These are phyloP conservation scores for Campylorhamphus procurvoides DNA, from an alignment of 2,113 vertebrate genomes.

Conservation along the genomic window DNA sequence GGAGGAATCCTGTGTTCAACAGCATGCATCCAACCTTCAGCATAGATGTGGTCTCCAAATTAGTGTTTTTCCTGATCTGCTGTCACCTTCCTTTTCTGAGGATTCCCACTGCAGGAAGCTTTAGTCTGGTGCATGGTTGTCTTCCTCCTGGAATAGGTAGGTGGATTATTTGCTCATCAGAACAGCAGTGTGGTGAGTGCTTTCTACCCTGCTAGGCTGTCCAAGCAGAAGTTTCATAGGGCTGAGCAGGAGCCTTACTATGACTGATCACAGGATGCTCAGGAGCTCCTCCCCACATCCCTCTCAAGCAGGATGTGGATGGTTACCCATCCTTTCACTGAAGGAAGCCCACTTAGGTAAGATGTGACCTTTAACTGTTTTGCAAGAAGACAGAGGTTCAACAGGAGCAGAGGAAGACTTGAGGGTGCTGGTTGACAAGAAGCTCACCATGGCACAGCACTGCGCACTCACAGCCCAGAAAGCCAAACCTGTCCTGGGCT, in stretches of 20 bases:
- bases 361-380: neutral
- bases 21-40: neutral
- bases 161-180: neutral
- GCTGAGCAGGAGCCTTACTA: neutral
- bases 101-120: neutral
- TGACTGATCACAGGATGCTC: neutral
- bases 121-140: neutral
- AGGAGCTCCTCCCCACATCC: neutral
- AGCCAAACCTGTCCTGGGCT: neutral
- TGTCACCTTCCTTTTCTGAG: neutral
- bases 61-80: neutral
- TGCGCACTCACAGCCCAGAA: neutral
- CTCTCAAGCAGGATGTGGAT: neutral
- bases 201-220: neutral
- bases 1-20: neutral
- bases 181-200: neutral
- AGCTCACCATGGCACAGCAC: neutral
- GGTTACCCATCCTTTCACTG: neutral
- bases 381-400: neutral
- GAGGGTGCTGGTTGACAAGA: neutral
- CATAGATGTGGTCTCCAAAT: neutral
- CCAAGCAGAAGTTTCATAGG: neutral
- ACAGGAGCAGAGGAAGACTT: neutral
- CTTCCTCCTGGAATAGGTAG: neutral
- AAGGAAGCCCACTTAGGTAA: neutral